Evolutionary conservation across 2,113 vertebrate species (phyloP).

Genomic region (Trochalopteron elliotii): DNA sequence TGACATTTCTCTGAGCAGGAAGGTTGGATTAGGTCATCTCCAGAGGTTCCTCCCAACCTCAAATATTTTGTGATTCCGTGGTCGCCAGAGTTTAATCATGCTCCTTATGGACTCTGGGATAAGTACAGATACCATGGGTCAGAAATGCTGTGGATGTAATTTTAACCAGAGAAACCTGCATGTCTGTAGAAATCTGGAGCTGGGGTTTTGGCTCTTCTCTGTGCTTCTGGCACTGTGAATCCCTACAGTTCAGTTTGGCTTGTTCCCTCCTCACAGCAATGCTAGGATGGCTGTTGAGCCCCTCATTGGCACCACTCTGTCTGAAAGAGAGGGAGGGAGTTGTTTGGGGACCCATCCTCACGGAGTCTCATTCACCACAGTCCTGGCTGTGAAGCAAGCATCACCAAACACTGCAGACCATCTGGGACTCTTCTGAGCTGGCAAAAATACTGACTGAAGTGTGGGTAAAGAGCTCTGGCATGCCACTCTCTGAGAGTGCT

Average conservation of each 20-base stretch:
- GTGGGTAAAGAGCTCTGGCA: constrained; percentile 8
- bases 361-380: neutral
- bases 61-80: neutral
- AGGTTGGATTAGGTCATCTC: neutral
- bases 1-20: neutral
- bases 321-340: neutral
- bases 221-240: neutral
- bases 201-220: neutral
- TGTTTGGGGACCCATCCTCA: neutral
- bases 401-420: neutral
- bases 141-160: neutral
- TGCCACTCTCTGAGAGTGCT: fast-evolving
- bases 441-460: neutral
- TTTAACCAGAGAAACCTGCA: neutral
- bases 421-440: neutral
- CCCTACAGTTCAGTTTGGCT: neutral
- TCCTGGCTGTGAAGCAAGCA: neutral
- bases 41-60: neutral
- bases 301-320: neutral
- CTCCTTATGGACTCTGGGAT: neutral
- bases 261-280: neutral
- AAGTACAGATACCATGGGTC: neutral
- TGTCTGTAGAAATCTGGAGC: neutral
- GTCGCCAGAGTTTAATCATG: neutral
- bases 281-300: fast-evolving